Percentiles rank a stretch among this genome's conserved stretches.
These are phyloP conservation scores for Drosophila athabasca DNA, from an alignment of 1,140 invertebrate genomes.

Conservation along the genomic window DNA sequence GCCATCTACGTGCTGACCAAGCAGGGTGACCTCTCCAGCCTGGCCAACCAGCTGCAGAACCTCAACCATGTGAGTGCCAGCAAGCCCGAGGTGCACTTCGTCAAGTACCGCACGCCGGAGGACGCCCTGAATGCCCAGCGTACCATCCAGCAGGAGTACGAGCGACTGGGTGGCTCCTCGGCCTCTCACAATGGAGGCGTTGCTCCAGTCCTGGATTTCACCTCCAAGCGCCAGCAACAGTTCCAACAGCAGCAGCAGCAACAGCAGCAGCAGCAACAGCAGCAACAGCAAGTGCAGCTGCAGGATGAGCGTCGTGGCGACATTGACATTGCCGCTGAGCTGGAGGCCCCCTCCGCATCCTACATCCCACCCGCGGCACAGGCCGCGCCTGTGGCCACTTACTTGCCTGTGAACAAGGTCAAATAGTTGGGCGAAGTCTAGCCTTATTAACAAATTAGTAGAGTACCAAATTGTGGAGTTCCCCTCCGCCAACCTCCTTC, in stretches of 20 bases:
- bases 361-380: constrained; percentile 55
- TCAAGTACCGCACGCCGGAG: constrained; percentile 72
- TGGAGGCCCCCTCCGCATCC: constrained; percentile 43
- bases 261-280: constrained; percentile 28
- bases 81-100: constrained; percentile 77
- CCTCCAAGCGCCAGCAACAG: constrained; percentile 41
- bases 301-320: constrained; percentile 41
- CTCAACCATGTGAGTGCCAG: constrained; percentile 61
- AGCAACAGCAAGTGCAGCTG: constrained; percentile 34
- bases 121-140: constrained; percentile 74
- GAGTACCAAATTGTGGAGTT: constrained; percentile 61
- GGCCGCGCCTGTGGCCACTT: constrained; percentile 45
- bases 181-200: constrained; percentile 65
- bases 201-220: constrained; percentile 73
- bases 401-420: constrained; percentile 68
- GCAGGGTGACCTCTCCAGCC: constrained; percentile 83
- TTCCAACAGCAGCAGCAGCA: constrained; percentile 20
- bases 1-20: constrained; percentile 93
- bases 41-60: constrained; percentile 71
- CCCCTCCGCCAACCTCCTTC: constrained; percentile 28
- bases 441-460: constrained; percentile 54
- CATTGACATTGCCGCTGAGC: constrained; percentile 22
- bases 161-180: constrained; percentile 65
- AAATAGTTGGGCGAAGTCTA: constrained; percentile 33
- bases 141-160: constrained; percentile 76